Evolutionary conservation across 2,888 invertebrate species (phyloP), one percentile per base, ranked within the genome.

Genomic region (Nomada ruficornis): DNA sequence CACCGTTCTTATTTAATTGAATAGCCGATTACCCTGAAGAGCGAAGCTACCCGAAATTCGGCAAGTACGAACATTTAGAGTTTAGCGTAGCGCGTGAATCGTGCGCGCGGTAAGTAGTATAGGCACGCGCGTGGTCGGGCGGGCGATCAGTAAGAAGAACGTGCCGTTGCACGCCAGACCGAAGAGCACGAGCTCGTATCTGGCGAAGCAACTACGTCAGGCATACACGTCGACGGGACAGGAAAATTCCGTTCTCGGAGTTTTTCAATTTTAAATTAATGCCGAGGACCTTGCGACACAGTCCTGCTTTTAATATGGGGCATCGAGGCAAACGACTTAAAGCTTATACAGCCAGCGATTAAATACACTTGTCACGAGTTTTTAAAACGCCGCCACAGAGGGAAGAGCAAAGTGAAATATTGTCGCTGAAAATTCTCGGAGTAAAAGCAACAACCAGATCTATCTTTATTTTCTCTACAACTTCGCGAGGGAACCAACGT

Each of bases 381-480:
- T 26, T 57, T 57, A 57, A 52, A 52, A 36, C 29, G 7, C 26
- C 50, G 54, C 23, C n/a, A 9, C 59, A 36, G 20, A n/a, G 42
- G 15, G 20, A 10, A 18, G 44, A 47, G 15, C 15, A 15, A 47
- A 62, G 47, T 65, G 42, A 77, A 80, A 42, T 70, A 65, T 50
- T n/a, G 54, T 52, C 60, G 65, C 54, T 26, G 65, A 10, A n/a
- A 23, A 44, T 52, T 62, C 42, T 13, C 63, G 15, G n/a, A 26
- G 60, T 36, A 67, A 68, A 62, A 57, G 62, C 71, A 69, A 57
- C 68, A 64, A n/a, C 23, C 47, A 44, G 64, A 69, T 64, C 68
- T 15, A 64, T 68, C 82, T 76, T 76, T 82, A 81, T 72, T 82
- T 82, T 59, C 68, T 23, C 60, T 60, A 50, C 81, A 67, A 74